phyloP scores from a whole-genome alignment of 2,888 invertebrate species.

The Gymnosoma rotundatum region DNA sequence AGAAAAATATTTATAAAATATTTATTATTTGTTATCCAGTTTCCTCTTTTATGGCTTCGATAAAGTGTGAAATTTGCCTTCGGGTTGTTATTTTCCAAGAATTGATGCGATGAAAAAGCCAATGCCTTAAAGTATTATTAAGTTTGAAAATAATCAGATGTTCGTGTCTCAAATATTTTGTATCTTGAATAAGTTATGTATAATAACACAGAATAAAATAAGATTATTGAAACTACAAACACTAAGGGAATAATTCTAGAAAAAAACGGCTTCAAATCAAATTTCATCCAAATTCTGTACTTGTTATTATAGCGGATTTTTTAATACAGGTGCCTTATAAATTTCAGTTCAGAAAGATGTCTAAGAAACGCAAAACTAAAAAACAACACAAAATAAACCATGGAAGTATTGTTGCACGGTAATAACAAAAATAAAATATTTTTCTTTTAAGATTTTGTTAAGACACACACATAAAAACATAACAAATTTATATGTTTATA shows the following conservation, averaged over 20 bases:
- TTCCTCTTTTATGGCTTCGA: constrained; percentile 75
- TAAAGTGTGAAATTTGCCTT: constrained; percentile 74
- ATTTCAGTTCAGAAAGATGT: constrained; percentile 7
- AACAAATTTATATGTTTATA: background rate
- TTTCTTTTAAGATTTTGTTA: constrained; percentile 49
- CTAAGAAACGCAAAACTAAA: background rate
- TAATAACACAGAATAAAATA: background rate
- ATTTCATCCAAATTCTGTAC: too few species aligned
- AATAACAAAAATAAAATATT: constrained; percentile 64
- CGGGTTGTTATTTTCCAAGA: constrained; percentile 79
- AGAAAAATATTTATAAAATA: background rate
- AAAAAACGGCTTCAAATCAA: too few species aligned
- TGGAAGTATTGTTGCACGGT: constrained; percentile 20
- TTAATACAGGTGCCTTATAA: too few species aligned
- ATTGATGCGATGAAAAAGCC: constrained; percentile 79
- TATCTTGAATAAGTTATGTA: background rate
- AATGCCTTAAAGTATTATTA: constrained; percentile 73
- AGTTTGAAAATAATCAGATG: background rate
- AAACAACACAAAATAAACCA: constrained; percentile 20
- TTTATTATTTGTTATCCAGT: constrained; percentile 45
- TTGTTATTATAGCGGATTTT: too few species aligned
- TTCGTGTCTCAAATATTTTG: too few species aligned
- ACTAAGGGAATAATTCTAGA: too few species aligned
- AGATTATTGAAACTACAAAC: too few species aligned
- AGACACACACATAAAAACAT: background rate